phyloP scores from a whole-genome alignment of 2,113 vertebrate genomes.

The Lutjanus erythropterus region DNA sequence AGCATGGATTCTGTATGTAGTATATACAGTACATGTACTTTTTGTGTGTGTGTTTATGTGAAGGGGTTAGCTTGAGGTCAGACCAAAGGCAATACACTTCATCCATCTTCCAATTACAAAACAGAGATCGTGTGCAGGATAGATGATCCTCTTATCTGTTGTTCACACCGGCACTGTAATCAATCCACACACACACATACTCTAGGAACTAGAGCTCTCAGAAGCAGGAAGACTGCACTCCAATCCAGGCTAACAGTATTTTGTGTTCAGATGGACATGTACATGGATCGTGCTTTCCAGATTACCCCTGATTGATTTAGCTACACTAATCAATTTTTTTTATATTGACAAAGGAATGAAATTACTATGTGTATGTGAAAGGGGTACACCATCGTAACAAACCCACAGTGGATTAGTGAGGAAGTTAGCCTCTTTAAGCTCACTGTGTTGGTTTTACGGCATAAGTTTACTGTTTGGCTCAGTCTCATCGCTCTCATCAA shows the following conservation, averaged over 20 bases:
- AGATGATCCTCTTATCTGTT: constrained; percentile 64
- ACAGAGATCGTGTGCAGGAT: constrained; percentile 40
- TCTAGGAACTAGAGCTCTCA: neutral
- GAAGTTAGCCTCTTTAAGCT: neutral
- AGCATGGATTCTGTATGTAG: constrained; percentile 2
- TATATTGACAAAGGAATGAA: neutral
- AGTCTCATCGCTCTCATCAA: neutral
- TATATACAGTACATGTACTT: too few species aligned
- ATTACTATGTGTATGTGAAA: too few species aligned
- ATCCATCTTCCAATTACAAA: constrained; percentile 56
- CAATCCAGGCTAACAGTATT: constrained; percentile 14
- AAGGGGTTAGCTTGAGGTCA: constrained; percentile 34
- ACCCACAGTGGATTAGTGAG: neutral
- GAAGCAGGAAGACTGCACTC: neutral
- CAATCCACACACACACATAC: constrained; percentile 19
- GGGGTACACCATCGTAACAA: neutral
- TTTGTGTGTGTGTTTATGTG: neutral
- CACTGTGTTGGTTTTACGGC: neutral
- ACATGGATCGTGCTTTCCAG: neutral
- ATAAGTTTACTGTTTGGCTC: neutral
- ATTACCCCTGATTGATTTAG: neutral
- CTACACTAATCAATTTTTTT: neutral
- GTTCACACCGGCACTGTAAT: constrained; percentile 49
- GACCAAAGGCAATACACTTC: constrained; percentile 27
- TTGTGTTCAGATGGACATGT: neutral